Evolutionary conservation across 2,113 vertebrate species (phyloP).

Genomic region (Pelmatolapia mariae): DNA sequence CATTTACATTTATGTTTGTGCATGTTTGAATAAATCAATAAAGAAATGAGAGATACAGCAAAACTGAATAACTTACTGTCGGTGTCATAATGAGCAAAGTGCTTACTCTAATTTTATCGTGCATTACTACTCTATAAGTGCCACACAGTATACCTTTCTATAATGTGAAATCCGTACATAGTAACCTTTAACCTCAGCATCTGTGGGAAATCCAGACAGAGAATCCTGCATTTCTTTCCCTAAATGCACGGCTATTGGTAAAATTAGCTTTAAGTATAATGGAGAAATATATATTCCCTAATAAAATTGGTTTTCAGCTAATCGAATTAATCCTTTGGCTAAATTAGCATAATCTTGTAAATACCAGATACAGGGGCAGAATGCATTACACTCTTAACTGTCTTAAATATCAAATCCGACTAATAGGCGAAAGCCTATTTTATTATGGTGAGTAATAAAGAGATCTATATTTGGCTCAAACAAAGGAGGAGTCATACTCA

Average conservation of each 20-base stretch:
- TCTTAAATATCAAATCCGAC: not conserved
- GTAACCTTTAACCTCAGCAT: not conserved
- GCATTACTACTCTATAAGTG: not conserved
- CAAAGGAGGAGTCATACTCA: conserved; percentile 5
- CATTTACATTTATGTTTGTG: not conserved
- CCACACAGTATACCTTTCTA: not conserved
- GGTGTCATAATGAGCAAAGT: not conserved
- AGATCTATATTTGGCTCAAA: conserved; percentile 16
- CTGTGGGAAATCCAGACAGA: not conserved
- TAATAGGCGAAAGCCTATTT: not conserved
- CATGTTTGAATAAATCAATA: not conserved
- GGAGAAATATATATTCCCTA: not conserved
- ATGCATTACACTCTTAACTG: not conserved
- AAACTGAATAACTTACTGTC: not conserved
- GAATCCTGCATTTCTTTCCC: not conserved
- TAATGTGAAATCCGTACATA: not conserved
- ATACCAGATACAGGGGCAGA: not conserved
- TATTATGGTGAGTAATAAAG: not conserved
- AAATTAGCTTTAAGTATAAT: not conserved
- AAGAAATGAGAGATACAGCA: not conserved
- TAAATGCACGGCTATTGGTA: not conserved
- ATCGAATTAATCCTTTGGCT: not conserved
- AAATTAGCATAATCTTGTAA: conserved; percentile 1
- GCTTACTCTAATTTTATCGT: not conserved
- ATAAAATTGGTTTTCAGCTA: not conserved